These are phyloP conservation scores for Cecidostiba fungosa DNA, from an alignment of 2,888 invertebrate genomes.

Conservation along the genomic window DNA sequence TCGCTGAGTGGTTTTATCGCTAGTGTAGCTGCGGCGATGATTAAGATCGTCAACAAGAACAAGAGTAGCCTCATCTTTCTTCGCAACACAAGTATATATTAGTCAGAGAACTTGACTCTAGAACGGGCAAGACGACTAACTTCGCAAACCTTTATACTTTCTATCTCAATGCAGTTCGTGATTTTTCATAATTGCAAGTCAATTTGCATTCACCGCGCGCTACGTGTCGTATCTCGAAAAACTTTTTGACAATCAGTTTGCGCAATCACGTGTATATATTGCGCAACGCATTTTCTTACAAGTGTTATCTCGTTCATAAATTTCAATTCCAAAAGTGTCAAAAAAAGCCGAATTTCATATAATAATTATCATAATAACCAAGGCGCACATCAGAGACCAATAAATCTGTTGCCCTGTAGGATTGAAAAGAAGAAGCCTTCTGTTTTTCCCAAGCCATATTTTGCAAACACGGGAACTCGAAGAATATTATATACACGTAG, in stretches of 20 bases:
- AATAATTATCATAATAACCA: too few relatives aligned
- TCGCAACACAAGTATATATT: not conserved
- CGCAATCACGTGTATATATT: not conserved
- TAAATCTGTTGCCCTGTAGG: not conserved
- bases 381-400: not conserved
- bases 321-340: too few relatives aligned
- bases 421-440: not conserved
- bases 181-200: not conserved
- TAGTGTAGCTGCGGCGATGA: not conserved
- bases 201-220: not conserved
- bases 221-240: constrained; percentile 7
- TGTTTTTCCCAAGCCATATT: not conserved
- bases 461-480: not conserved
- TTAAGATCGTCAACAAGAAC: not conserved
- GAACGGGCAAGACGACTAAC: not conserved
- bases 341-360: too few relatives aligned
- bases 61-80: not conserved
- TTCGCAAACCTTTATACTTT: not conserved
- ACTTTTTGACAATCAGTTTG: not conserved
- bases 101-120: not conserved
- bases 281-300: not conserved
- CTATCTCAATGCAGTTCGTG: not conserved
- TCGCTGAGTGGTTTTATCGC: not conserved
- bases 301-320: too few relatives aligned
- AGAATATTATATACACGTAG: not conserved